Base-by-base conservation (phyloP, 1,140 invertebrate species). In the Rhyzopertha dominica region DNA sequence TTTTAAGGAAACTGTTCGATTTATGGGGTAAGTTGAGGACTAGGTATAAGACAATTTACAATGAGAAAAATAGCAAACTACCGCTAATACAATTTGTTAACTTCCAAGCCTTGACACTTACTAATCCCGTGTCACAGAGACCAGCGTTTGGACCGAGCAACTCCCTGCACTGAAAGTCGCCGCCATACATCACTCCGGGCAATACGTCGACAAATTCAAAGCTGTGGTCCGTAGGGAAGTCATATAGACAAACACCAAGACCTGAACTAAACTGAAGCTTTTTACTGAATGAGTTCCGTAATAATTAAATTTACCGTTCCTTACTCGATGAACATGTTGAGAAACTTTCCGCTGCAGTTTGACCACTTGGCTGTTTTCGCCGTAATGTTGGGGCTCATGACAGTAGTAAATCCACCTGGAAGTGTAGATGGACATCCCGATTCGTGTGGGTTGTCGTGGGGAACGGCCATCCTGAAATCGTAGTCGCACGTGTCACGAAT, bases 121-220 rank as follows among this genome's bases (percentile, higher is more conserved):
- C 54, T 12, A 57, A 13, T 26, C 49, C 54, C 2, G 44, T 49
- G 25, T 45, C 47, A 42, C 54, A 57, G 2, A 46, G 16, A 0
- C 38, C 43, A 7, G 54, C 43, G 26, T 42, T 52, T 4, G 47
- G 46, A 9, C 40, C 47, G 4, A 57, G 38, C 2, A 54, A 9
- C 17, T 45, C 39, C 17, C 28, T 25, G 32, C 81, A 84, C 54
- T 84, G 81, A 54, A 75, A 76, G 43, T 79, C 70, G 2, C 69
- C 73, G 55, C 79, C 78, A 61, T 82, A 84, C 74, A 82, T 78
- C 8, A 74, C 76, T 9, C 81, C 81, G 0, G 80, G 75, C 9
- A 79, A 72, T 37, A 78, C 67, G 25, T 75, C 66, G 0, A 75
- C 74, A 41, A 70, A 72, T 22, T 64, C 39, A 54, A 68, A 17